Evolutionary conservation across 2,113 vertebrate genomes (phyloP), one percentile per base, ranked within the genome.

Genomic region (Hippopotamus amphibius): DNA sequence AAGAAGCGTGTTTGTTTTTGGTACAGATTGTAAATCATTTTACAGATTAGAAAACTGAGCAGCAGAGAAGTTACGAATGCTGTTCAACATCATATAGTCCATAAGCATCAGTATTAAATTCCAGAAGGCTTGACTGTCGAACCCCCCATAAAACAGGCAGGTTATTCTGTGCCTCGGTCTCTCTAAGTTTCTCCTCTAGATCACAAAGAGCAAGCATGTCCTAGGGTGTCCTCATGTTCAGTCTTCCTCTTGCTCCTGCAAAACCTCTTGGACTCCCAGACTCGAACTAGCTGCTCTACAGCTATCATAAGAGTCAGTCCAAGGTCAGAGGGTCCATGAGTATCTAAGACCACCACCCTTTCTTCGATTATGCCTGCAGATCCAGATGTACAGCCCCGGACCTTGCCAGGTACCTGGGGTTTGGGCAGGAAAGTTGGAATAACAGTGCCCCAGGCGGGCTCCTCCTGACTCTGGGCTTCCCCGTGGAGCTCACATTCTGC

Each of bases 271-370:
- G 1, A 57, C 26, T 61, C 8, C 41, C 33, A 6, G 4, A 22
- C 33, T 61, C 68, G 26, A 28, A 33, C 19, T 22, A 53, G 33
- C 26, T 11, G 0, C 28, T 13, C 1, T 13, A 14, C 6, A 26
- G 1, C 5, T 88, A 9, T 43, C 7, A 0, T 6, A 28, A 48
- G 9, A 6, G 7, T 72, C 12, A 6, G 7, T 72, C 12, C 17
- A 37, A 28, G 11, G 8, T 50, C 21, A 7, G 43, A 88, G 48
- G 1, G 17, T n/a, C 19, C 55, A 4, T 19, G 5, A 17, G 14
- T 2, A 57, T 50, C 2, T 22, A 55, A 41, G 17, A 50, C 55
- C 15, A 59, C 3, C 19, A n/a, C 7, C 21, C 4, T 53, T 65
- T 68, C 71, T 69, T 21, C 22, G 66, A 43, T 11, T 48, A 4